Base-by-base conservation (phyloP, 2,113 vertebrate genomes). In the Passer montanus region DNA sequence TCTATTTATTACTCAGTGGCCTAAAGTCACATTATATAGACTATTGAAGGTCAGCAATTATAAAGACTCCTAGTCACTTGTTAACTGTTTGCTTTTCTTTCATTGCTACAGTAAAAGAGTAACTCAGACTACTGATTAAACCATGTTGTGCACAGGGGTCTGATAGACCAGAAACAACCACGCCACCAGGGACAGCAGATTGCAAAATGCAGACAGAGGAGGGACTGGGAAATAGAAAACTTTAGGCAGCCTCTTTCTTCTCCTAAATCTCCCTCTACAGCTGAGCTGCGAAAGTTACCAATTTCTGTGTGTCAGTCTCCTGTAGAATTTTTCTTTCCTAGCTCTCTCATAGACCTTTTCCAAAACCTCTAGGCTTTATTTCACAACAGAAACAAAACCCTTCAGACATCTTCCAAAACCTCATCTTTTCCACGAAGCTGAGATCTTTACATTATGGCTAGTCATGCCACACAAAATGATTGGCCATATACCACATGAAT, bases 61-160 rank as follows among this genome's bases (percentile, higher is more conserved):
- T 43, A 83, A 80, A 91, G 86, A 84, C 33, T 85, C 47, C 69
- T 75, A 74, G 95, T 94, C 94, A 96, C 89, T 96, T 96, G 89
- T 97, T 98, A 98, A 97, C 96, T 93, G 95, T 96, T 98, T 97
- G 97, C 93, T 96, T 96, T 95, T 97, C 82, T 76, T 93, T 93
- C 94, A 88, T 90, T 53, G 31, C 93, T 74, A 68, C 67, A 87
- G 97, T 98, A 93, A 97, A 98, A 97, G 82, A 96, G 64, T 97
- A 98, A 98, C 97, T 96, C 84, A 33, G 53, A 84, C 47, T 94
- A 95, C 96, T 96, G 95, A 96, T 97, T 98, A 96, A 98, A 86
- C 97, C 75, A 28, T 83, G 63, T 28, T 72, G 80, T 52, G 49
- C 56, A 44, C 80, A 83, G 76, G 81, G 59, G 19, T 79, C 79